Evolutionary conservation across 2,888 invertebrate genomes (phyloP).

Genomic region (Heliconius charithonia): DNA sequence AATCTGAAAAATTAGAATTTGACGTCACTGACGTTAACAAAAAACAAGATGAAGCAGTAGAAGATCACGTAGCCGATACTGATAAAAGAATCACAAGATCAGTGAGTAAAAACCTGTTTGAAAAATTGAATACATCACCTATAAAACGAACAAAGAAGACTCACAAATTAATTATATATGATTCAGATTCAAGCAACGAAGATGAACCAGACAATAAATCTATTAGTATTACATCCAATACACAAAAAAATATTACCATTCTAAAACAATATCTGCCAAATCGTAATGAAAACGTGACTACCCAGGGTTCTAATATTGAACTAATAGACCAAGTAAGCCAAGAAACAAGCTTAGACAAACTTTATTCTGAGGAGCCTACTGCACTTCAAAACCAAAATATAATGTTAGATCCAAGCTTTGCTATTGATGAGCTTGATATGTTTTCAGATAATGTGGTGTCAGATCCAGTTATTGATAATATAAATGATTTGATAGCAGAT

Average conservation of each 20-base stretch:
- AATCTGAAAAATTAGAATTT: not conserved
- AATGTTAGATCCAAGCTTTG: constrained; percentile 57
- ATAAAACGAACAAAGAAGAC: constrained; percentile 51
- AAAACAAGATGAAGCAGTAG: constrained; percentile 38
- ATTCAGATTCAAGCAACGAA: constrained; percentile 59
- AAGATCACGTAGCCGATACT: constrained; percentile 41
- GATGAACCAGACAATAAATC: constrained; percentile 6
- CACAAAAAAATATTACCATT: not conserved
- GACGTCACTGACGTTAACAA: constrained; percentile 27
- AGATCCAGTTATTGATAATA: constrained; percentile 69
- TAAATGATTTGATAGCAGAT: constrained; percentile 70
- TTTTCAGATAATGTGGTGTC: constrained; percentile 68
- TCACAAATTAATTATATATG: constrained; percentile 57
- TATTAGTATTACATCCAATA: not conserved
- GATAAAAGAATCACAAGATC: constrained; percentile 59
- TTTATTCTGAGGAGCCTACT: constrained; percentile 18
- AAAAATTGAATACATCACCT: constrained; percentile 40
- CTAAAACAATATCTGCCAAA: no score
- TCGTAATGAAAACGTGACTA: not conserved
- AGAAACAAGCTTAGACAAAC: not conserved
- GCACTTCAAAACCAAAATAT: constrained; percentile 32
- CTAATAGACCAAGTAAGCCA: constrained; percentile 13
- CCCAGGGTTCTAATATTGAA: not conserved
- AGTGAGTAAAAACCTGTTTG: constrained; percentile 50
- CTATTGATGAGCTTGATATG: constrained; percentile 67